These are phyloP conservation scores for Tachypleus tridentatus DNA, from an alignment of 1,140 invertebrate genomes.

Conservation along the genomic window DNA sequence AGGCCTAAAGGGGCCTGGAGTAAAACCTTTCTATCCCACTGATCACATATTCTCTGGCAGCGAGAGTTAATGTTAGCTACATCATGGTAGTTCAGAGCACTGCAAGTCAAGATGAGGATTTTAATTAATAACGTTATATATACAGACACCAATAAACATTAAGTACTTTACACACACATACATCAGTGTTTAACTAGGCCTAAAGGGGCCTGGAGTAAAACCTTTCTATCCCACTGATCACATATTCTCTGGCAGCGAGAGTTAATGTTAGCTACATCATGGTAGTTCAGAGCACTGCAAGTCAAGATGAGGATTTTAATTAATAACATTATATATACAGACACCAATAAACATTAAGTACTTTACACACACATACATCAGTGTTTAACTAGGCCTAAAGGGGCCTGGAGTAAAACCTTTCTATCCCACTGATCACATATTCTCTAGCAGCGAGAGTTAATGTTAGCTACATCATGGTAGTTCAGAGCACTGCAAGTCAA, in stretches of 20 bases:
- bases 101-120: conserved; percentile 33
- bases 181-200: too few relatives aligned
- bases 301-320: conserved; percentile 5
- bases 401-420: not conserved
- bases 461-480: conserved; percentile 89
- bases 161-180: too few relatives aligned
- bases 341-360: too few relatives aligned
- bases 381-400: too few relatives aligned
- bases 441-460: conserved; percentile 90
- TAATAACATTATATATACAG: too few relatives aligned
- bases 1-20: too few relatives aligned
- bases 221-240: conserved; percentile 60
- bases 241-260: conserved; percentile 85
- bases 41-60: conserved; percentile 77
- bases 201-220: too few relatives aligned
- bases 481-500: conserved; percentile 61
- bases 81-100: conserved; percentile 93
- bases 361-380: too few relatives aligned
- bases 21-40: conserved; percentile 68
- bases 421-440: conserved; percentile 67
- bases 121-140: too few relatives aligned
- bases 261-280: conserved; percentile 89
- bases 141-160: too few relatives aligned
- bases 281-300: conserved; percentile 82
- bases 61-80: conserved; percentile 83